Conservation (phyloP, 2,797 vertebrate genomes). For the Miichthys miiuy region DNA sequence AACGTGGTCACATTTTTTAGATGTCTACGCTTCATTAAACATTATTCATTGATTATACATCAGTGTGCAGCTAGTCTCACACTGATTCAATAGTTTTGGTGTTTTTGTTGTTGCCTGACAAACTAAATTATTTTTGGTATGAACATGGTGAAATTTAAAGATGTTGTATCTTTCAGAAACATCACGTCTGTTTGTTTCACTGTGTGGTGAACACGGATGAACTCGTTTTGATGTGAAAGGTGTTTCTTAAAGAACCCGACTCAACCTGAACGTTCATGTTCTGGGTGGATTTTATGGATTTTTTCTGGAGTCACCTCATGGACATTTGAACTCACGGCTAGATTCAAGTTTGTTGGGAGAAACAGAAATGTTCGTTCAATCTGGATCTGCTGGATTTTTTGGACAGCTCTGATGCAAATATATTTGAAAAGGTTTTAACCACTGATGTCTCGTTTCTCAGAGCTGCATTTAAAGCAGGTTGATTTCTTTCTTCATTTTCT, state of each 20-base stretch:
- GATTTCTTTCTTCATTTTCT: constrained; percentile 4
- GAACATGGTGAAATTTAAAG: background rate
- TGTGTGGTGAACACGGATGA: background rate
- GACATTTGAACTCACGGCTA: background rate
- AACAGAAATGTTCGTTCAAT: background rate
- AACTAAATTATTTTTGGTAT: background rate
- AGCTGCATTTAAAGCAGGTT: background rate
- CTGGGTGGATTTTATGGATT: background rate
- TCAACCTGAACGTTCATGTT: background rate
- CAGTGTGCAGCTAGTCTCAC: background rate
- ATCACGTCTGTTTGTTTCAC: background rate
- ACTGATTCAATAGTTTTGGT: background rate
- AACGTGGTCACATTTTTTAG: background rate
- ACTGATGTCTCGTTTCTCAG: background rate
- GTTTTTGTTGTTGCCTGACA: too few relatives aligned
- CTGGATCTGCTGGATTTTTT: background rate
- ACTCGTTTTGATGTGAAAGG: constrained; percentile 30
- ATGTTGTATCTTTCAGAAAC: background rate
- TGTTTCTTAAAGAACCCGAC: background rate
- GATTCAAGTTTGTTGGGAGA: background rate
- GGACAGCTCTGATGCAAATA: constrained; percentile 34
- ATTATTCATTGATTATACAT: background rate
- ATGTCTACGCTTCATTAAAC: background rate
- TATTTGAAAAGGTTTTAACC: background rate
- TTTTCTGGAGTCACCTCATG: background rate